Conservation (phyloP, 2,888 invertebrate genomes). For the Phytoseiulus persimilis region DNA sequence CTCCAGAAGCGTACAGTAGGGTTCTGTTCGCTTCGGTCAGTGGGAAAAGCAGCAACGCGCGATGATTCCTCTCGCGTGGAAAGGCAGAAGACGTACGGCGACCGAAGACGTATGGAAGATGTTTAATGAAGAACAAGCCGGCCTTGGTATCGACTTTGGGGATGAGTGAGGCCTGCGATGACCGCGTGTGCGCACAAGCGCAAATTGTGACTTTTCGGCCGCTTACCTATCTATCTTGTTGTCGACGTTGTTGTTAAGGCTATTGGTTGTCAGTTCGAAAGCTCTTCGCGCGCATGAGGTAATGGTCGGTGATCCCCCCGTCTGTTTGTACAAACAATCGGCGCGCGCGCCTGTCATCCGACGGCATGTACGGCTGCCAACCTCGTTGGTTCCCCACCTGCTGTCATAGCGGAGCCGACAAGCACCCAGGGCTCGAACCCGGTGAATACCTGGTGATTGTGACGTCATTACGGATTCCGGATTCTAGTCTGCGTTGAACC, state of each 20-base stretch:
- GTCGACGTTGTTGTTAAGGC: background rate
- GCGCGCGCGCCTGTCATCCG: background rate
- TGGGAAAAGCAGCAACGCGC: slow-evolving; percentile 1
- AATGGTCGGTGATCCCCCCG: background rate
- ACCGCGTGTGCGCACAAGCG: background rate
- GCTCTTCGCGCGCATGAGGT: background rate
- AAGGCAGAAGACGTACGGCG: background rate
- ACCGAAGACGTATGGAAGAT: background rate
- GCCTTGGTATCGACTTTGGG: background rate
- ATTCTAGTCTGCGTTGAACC: too few relatives aligned
- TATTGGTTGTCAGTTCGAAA: background rate
- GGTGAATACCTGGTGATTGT: background rate
- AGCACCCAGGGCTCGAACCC: too few relatives aligned
- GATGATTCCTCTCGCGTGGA: slow-evolving; percentile 5
- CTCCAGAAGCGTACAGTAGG: slow-evolving; percentile 25
- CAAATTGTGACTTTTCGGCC: background rate
- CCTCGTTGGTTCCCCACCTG: background rate
- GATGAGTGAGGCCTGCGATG: background rate
- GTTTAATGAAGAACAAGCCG: background rate
- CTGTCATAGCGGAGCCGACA: background rate
- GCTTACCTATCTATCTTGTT: background rate
- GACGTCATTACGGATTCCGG: background rate
- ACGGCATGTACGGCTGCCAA: background rate
- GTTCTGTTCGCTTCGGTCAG: slow-evolving; percentile 17
- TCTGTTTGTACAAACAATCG: background rate